Conservation (phyloP, 2,888 invertebrate genomes). For the Ophonus ardosiacus region DNA sequence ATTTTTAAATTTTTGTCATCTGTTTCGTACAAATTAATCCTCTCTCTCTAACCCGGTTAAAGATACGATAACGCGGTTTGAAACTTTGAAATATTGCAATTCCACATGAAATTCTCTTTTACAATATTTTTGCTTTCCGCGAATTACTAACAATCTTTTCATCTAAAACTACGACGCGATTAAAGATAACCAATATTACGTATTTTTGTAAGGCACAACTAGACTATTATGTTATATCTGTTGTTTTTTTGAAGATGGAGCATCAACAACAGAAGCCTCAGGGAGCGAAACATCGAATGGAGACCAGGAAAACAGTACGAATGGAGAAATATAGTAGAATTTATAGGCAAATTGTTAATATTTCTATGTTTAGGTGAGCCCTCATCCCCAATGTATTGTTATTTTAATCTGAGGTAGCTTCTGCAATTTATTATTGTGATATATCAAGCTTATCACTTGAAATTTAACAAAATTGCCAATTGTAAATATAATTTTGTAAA, state of each 20-base stretch:
- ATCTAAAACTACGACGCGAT: too few species aligned
- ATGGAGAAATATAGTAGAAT: conserved; percentile 15
- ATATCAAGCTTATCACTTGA: not conserved
- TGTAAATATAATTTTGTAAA: conserved; percentile 30
- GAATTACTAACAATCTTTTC: too few species aligned
- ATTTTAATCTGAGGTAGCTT: conserved; percentile 41
- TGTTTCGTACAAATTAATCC: too few species aligned
- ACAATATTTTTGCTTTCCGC: too few species aligned
- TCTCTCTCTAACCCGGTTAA: too few species aligned
- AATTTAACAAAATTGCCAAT: not conserved
- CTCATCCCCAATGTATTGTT: conserved; percentile 30
- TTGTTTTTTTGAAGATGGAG: conserved; percentile 17
- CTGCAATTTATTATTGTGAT: conserved; percentile 32
- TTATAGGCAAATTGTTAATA: not conserved
- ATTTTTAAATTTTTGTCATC: too few species aligned
- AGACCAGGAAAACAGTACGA: conserved; percentile 8
- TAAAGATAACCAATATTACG: too few species aligned
- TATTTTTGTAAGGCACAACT: too few species aligned
- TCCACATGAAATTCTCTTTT: too few species aligned
- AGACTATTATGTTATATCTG: too few species aligned
- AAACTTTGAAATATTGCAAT: too few species aligned
- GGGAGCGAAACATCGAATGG: conserved; percentile 41
- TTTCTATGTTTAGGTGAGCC: conserved; percentile 7
- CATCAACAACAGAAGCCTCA: conserved; percentile 38
- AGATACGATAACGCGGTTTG: too few species aligned